Evolutionary conservation across 2,113 vertebrate genomes (phyloP).

Genomic region (Hoplias malabaricus): DNA sequence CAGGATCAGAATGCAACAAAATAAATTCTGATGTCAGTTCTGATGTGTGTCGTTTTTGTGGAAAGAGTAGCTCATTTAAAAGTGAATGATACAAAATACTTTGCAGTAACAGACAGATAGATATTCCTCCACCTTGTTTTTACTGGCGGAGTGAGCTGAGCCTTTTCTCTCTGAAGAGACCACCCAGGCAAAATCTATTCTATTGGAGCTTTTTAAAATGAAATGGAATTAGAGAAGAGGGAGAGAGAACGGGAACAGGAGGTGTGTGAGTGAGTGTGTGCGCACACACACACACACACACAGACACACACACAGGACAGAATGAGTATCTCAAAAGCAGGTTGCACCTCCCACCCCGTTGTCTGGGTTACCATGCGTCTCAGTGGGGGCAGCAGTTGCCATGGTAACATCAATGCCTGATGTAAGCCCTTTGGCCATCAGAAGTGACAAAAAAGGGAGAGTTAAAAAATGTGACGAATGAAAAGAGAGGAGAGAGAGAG

Average conservation of each 20-base stretch:
- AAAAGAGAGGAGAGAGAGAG: background rate
- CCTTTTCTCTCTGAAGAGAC: slow-evolving; percentile 14
- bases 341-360: slow-evolving; percentile 39
- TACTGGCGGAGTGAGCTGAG: background rate
- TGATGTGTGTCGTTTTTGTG: background rate
- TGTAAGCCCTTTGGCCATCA: slow-evolving; percentile 22
- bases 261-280: background rate
- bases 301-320: slow-evolving; percentile 21
- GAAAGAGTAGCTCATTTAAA: background rate
- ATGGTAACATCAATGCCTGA: slow-evolving; percentile 43
- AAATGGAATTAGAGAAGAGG: slow-evolving; percentile 27
- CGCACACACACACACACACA: slow-evolving; percentile 20
- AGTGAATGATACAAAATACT: background rate
- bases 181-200: slow-evolving; percentile 25
- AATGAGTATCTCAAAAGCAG: slow-evolving; percentile 31
- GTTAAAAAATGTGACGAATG: slow-evolving; percentile 3
- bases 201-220: slow-evolving; percentile 12
- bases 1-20: background rate
- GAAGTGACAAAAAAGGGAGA: slow-evolving; percentile 30
- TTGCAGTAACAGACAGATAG: slow-evolving; percentile 7
- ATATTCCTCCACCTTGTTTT: background rate
- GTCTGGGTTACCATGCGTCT: slow-evolving; percentile 41
- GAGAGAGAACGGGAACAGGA: slow-evolving; percentile 12
- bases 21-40: background rate
- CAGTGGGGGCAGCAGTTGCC: slow-evolving; percentile 42